These are phyloP conservation scores for Microcebus tavaratra DNA, from an alignment of 2,113 vertebrate species.

Conservation along the genomic window DNA sequence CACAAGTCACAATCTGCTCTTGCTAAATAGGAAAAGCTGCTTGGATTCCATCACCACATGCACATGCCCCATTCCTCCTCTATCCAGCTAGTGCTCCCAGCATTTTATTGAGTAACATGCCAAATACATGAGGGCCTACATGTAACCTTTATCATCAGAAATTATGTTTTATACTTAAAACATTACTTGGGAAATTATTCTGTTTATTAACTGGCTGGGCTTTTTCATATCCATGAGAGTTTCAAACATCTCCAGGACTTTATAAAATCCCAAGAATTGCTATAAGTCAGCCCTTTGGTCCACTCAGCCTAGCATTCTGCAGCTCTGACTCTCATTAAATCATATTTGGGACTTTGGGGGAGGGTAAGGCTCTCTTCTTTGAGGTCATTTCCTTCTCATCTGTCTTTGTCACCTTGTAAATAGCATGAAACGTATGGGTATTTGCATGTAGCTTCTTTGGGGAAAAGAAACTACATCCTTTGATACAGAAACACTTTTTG, in stretches of 20 bases:
- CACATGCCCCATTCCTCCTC: too few species aligned
- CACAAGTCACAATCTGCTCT: not conserved
- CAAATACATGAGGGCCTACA: not conserved
- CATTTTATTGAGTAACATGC: not conserved
- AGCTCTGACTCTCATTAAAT: not conserved
- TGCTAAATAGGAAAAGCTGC: not conserved
- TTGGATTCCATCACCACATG: not conserved
- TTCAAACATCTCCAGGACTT: not conserved
- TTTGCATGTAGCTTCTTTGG: not conserved
- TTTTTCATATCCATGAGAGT: not conserved
- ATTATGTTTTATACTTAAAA: not conserved
- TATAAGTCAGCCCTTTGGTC: not conserved
- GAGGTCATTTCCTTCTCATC: not conserved
- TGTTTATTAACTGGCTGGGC: not conserved
- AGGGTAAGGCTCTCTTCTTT: not conserved
- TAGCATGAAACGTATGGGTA: not conserved
- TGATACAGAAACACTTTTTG: not conserved
- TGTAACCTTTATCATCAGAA: not conserved
- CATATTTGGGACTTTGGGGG: not conserved
- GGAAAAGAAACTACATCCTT: not conserved
- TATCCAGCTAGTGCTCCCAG: not conserved
- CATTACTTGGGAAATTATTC: not conserved
- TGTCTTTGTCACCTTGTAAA: conserved; percentile 26
- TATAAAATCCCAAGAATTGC: not conserved
- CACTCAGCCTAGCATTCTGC: not conserved